Evolutionary conservation across 1,140 invertebrate genomes (phyloP).

Genomic region (Mya arenaria): DNA sequence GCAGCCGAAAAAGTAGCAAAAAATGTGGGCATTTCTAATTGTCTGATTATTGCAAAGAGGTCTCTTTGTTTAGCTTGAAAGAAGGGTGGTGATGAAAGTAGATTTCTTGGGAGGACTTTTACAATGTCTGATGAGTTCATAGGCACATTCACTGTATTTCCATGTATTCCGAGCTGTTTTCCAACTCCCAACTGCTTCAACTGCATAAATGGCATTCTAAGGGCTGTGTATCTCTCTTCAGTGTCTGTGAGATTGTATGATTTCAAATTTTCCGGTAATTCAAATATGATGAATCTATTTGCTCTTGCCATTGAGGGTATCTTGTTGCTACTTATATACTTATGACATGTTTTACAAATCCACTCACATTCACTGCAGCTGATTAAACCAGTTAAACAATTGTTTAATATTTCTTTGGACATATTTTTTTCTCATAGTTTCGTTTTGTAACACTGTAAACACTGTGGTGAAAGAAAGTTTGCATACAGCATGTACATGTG

Average conservation of each 20-base stretch:
- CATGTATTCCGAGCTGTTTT: slow-evolving; percentile 52
- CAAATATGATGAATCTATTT: slow-evolving; percentile 19
- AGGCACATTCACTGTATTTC: slow-evolving; percentile 55
- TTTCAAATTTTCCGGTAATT: neutral
- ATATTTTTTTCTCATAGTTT: slow-evolving; percentile 10
- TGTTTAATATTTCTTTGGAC: slow-evolving; percentile 19
- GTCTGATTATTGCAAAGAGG: slow-evolving; percentile 57
- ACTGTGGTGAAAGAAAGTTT: slow-evolving; percentile 55
- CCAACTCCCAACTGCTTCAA: slow-evolving; percentile 51
- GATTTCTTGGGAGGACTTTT: slow-evolving; percentile 25
- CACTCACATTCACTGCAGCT: slow-evolving; percentile 37
- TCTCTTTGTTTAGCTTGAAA: slow-evolving; percentile 51
- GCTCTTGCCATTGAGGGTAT: slow-evolving; percentile 34
- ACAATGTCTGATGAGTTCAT: slow-evolving; percentile 46
- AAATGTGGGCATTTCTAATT: slow-evolving; percentile 50
- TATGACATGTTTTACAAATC: slow-evolving; percentile 56
- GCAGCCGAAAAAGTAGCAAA: slow-evolving; percentile 54
- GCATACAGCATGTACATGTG: slow-evolving; percentile 43
- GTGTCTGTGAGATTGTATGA: slow-evolving; percentile 25
- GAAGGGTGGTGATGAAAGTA: slow-evolving; percentile 46
- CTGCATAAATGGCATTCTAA: slow-evolving; percentile 54
- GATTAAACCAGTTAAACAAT: neutral
- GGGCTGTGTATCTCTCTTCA: slow-evolving; percentile 34
- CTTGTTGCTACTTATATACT: slow-evolving; percentile 4
- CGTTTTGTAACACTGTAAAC: slow-evolving; percentile 18